Base-by-base conservation (phyloP, 2,888 invertebrate genomes). In the Acheta domesticus region DNA sequence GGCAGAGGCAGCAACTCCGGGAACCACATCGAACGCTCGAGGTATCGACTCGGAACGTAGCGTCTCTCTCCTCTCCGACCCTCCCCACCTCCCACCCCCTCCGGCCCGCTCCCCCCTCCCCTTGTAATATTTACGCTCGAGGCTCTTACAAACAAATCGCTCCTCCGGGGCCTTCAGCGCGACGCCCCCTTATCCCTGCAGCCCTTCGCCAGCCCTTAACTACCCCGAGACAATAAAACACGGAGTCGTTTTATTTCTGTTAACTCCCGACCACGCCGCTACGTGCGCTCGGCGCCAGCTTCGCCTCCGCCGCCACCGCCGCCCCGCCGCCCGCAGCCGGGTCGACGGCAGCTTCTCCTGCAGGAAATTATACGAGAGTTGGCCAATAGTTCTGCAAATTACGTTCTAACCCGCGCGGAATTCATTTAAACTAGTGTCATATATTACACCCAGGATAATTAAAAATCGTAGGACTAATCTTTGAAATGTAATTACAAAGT, bases 361-460 rank as follows among this genome's bases (percentile, higher is more conserved):
- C 62, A 62, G 62, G 62, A 62, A 62, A 62, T 62, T 62, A 62
- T 62, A 62, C 62, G 62, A 62, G 62, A 62, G 62, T 62, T 62
- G 62, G 62, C 62, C 62, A 62, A 62, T 62, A 62, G 62, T 62
- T 62, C 62, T 62, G 62, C 62, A 62, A 62, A 62, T 62, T 62
- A 62, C 62, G 62, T 62, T 62, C 62, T 62, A 62, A 62, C 62
- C 62, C 16, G 62, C 62, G 62, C 62, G 62, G n/a, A 62, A 62
- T 62, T 62, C 62, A 62, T 62, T 62, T 62, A 62, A 62, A 62
- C 62, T 62, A 62, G 62, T 62, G 62, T 62, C 62, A 62, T 62
- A 62, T 62, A 62, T 62, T 62, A 62, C 62, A n/a, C 62, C 16
- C 16, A 62, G 62, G 62, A 62, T 62, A 62, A 62, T 62, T 62